These are phyloP conservation scores for Zaprionus ghesquierei DNA, from an alignment of 1,140 invertebrate genomes.

Conservation along the genomic window DNA sequence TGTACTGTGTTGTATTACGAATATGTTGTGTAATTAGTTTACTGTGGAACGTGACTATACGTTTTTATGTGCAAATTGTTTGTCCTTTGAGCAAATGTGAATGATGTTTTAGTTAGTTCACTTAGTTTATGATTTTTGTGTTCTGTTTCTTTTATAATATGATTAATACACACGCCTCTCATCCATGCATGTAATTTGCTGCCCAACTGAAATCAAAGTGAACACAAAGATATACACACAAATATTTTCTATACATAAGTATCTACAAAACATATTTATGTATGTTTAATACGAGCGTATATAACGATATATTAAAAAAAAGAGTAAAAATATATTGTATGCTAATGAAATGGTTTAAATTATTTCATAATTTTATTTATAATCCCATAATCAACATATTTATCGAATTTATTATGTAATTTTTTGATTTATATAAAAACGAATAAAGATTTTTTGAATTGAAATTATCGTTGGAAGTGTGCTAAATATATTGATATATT, in stretches of 20 bases:
- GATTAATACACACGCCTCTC: conserved; percentile 16
- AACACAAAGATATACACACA: conserved; percentile 78
- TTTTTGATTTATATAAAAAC: conserved; percentile 72
- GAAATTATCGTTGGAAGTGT: not conserved
- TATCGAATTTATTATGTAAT: conserved; percentile 80
- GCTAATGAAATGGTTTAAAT: conserved; percentile 68
- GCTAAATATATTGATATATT: not conserved
- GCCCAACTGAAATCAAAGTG: conserved; percentile 64
- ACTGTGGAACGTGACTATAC: conserved; percentile 42
- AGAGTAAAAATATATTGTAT: conserved; percentile 58
- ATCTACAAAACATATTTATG: conserved; percentile 24
- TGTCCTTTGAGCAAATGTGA: conserved; percentile 50
- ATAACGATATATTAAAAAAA: conserved; percentile 41
- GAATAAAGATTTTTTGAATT: conserved; percentile 76
- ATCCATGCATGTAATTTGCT: conserved; percentile 59
- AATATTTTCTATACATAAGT: conserved; percentile 68
- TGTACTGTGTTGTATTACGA: conserved; percentile 64
- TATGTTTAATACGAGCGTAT: conserved; percentile 22
- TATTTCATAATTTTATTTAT: conserved; percentile 74
- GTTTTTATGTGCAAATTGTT: conserved; percentile 41
- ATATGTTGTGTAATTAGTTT: conserved; percentile 60
- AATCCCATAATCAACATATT: conserved; percentile 72
- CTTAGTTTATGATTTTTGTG: conserved; percentile 39
- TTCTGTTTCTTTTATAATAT: conserved; percentile 44
- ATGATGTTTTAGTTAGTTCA: conserved; percentile 46